Evolutionary conservation across 2,113 vertebrate species (phyloP).

Genomic region (Emydocephalus ijimae): DNA sequence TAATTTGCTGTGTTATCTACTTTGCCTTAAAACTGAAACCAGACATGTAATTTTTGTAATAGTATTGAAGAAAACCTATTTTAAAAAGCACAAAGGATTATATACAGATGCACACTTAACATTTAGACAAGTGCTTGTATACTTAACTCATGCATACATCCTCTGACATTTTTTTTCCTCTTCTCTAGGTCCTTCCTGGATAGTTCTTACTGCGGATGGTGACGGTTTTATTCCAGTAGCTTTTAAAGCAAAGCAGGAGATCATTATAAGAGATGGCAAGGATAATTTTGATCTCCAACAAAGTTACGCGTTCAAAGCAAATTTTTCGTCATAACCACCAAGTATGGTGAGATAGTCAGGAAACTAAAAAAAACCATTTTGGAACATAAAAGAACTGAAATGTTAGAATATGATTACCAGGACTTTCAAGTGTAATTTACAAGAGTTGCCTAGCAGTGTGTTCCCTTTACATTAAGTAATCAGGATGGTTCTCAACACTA

Average conservation of each 20-base stretch:
- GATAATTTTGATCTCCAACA: constrained; percentile 53
- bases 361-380: constrained; percentile 8
- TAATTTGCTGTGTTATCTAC: neutral
- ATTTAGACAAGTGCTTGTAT: neutral
- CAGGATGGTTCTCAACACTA: neutral
- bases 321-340: constrained; percentile 37
- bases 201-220: constrained; percentile 82
- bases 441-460: constrained; percentile 24
- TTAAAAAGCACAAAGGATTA: neutral
- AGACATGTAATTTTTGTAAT: neutral
- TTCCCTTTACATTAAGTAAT: neutral
- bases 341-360: constrained; percentile 57
- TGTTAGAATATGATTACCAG: constrained; percentile 29
- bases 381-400: constrained; percentile 22
- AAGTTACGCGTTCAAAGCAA: constrained; percentile 44
- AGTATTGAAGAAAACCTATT: neutral
- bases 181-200: constrained; percentile 80
- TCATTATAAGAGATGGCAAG: constrained; percentile 81
- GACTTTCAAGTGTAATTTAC: constrained; percentile 26
- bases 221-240: constrained; percentile 87
- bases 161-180: constrained; percentile 35
- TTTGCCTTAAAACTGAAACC: neutral
- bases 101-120: neutral
- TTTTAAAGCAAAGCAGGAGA: constrained; percentile 82
- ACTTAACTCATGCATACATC: neutral